Evolutionary conservation across 2,797 vertebrate genomes (phyloP).

Genomic region (Garrulus glandarius): DNA sequence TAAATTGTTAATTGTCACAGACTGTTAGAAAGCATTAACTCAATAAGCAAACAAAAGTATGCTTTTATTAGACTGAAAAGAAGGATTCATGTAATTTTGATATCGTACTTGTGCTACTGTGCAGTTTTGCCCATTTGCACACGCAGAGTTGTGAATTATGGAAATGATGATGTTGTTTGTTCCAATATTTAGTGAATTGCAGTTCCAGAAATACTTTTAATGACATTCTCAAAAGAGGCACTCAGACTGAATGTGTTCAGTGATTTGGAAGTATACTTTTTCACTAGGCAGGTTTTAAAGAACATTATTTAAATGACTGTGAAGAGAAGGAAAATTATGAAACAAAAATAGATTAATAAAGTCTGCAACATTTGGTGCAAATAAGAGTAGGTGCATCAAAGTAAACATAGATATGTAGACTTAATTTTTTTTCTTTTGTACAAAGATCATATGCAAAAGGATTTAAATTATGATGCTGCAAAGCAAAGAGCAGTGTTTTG

Average conservation of each 20-base stretch:
- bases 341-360: neutral
- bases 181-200: neutral
- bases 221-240: neutral
- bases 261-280: neutral
- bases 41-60: neutral
- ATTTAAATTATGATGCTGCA: neutral
- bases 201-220: neutral
- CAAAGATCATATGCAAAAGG: neutral
- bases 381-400: neutral
- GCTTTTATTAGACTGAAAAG: constrained; percentile 11
- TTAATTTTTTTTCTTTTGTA: neutral
- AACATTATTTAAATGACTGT: neutral
- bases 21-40: neutral
- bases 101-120: neutral
- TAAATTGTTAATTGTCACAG: constrained; percentile 11
- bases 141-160: neutral
- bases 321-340: neutral
- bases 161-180: neutral
- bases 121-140: neutral
- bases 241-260: neutral
- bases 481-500: neutral
- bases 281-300: neutral
- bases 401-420: neutral
- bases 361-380: neutral
- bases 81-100: neutral